A percentile compares a stretch with the other conserved stretches of the same genome.
Conservation (phyloP, 2,113 vertebrate species). For the Prochilodus magdalenae region DNA sequence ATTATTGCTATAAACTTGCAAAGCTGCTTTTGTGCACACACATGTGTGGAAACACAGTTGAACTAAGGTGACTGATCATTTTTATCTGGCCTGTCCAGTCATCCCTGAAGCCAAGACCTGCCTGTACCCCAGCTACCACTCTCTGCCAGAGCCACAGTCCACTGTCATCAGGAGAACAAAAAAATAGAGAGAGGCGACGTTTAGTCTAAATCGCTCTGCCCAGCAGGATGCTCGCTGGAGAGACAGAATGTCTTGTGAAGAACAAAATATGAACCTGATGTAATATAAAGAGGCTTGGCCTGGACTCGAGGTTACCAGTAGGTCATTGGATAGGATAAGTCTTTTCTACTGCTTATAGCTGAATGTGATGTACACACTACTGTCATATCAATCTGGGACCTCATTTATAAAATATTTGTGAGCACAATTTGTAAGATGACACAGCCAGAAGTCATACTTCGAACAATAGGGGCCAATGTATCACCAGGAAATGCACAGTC, state of each 20-base stretch:
- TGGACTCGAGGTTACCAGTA: constrained; percentile 19
- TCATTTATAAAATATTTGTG: no score
- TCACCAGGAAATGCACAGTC: no score
- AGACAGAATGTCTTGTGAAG: background rate
- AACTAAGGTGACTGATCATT: constrained; percentile 7
- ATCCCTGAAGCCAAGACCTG: background rate
- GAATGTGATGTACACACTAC: no score
- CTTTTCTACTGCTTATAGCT: no score
- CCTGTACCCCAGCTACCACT: background rate
- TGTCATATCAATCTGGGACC: no score
- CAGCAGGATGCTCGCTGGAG: background rate
- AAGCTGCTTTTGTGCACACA: background rate
- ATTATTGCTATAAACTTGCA: background rate
- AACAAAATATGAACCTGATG: background rate
- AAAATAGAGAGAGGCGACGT: background rate
- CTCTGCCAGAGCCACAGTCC: background rate
- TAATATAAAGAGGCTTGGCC: background rate
- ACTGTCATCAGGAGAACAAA: background rate
- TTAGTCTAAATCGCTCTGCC: background rate
- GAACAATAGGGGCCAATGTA: no score
- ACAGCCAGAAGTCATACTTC: no score
- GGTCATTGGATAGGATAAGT: background rate
- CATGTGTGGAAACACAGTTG: background rate
- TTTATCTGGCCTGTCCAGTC: constrained; percentile 2
- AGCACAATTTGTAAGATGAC: no score